phyloP scores from a whole-genome alignment of 1,140 invertebrate genomes.

The Reticulitermes speratus region DNA sequence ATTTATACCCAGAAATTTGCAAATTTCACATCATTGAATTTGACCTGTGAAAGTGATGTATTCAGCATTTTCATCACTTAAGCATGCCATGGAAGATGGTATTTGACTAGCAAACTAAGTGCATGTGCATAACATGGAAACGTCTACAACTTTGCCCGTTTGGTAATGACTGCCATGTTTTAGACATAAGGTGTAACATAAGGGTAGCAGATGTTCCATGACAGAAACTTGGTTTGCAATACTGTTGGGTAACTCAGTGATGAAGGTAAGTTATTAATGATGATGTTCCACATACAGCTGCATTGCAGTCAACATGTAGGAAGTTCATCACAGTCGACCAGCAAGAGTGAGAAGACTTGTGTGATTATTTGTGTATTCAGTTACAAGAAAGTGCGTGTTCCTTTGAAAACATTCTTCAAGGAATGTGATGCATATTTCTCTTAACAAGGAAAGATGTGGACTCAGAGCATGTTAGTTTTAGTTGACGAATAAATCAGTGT shows the following conservation, averaged over 20 bases:
- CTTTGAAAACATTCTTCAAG: not conserved
- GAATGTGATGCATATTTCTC: not conserved
- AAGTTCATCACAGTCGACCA: not conserved
- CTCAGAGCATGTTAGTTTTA: not conserved
- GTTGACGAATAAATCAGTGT: not conserved
- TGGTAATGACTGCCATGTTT: not conserved
- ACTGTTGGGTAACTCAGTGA: not conserved
- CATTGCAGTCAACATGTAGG: not conserved
- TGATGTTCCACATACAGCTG: not conserved
- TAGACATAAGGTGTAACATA: not conserved
- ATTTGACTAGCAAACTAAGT: not conserved
- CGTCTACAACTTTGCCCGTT: not conserved
- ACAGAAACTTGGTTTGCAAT: not conserved
- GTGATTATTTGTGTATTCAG: not conserved
- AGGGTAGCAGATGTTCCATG: not conserved
- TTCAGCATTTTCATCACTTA: not conserved
- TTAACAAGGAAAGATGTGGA: not conserved
- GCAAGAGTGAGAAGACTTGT: not conserved
- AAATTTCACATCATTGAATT: not conserved
- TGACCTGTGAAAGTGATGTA: not conserved
- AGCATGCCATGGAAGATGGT: not conserved
- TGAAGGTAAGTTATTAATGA: not conserved
- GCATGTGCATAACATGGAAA: not conserved
- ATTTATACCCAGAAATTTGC: not conserved
- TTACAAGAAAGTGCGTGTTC: not conserved